Base-by-base conservation (phyloP, 2,797 vertebrate species). In the Sylvilagus floridanus region DNA sequence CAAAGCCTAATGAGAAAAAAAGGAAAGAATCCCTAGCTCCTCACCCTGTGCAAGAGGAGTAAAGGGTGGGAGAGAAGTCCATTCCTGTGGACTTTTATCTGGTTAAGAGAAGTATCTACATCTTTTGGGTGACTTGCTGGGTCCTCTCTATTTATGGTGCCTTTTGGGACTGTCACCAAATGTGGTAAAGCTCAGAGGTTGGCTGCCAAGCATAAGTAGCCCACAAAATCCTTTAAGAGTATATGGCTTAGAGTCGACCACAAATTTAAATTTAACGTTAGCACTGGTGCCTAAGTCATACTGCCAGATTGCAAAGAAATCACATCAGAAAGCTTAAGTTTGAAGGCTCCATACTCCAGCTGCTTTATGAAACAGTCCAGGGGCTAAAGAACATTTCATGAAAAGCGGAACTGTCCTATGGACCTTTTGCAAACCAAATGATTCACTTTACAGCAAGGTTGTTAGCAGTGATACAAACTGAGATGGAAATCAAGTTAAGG, bases 211-310 rank as follows among this genome's bases (percentile, higher is more conserved):
- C 5, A 11, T 71, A 82, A 66, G 72, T 35, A 86, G 19, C 37
- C n/a, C 16, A 82, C 4, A 83, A 73, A 42, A 83, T 89, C 60
- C 87, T 93, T 66, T 68, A 72, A 90, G 52, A 96, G 79, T 72
- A 69, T 17, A 71, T 19, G 77, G 77, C 11, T 73, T 66, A 63
- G 47, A 76, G 12, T n/a, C 17, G 92, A 84, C 12, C 42, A 60
- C n/a, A 88, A 37, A 72, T 60, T 81, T 89, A 79, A 92, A 90
- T 32, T 69, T 75, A 76, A 37, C 82, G 68, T 24, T 21, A 42
- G 69, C 60, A 57, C 0, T 54, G 47, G 19, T 60, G 28, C 22
- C 50, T 84, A 81, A 93, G 78, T 47, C 32, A 86, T 81, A 89
- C 1, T 22, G n/a, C 60, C 87, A 57, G 22, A 37, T 28, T 76